Evolutionary conservation across 2,113 vertebrate species (phyloP), one percentile per base, ranked within the genome.

Genomic region (Alouatta palliata): DNA sequence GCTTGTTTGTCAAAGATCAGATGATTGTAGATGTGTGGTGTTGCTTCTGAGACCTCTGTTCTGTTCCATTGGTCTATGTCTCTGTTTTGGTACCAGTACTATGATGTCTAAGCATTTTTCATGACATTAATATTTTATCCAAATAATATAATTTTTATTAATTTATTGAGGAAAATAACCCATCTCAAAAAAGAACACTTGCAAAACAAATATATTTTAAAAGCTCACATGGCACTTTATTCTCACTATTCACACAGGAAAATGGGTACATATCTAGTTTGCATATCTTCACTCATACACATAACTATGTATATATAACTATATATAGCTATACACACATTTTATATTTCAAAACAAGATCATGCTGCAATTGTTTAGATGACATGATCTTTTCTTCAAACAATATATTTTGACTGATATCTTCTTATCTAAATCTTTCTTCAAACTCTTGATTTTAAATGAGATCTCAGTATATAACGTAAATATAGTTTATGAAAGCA

Each of bases 311-410:
- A 8, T n/a, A 58, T n/a, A 70, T 56, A 58, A 4, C 32, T 82
- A 37, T 27, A n/a, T 6, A 71, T 11, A 84, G 5, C 61, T 70
- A 64, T 21, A 58, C 3, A 52, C 8, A 40, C 2, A 66, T 32
- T 56, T 88, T 68, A 16, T 80, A 68, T 58, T 80, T 84, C 19
- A 89, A 30, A 94, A 87, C 40, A 0, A 83, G 19, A 80, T 66
- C 4, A 54, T 92, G 3, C 4, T 68, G 6, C 81, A 77, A 76
- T 40, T 17, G 68, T 4, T 75, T 94, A 52, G 20, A 25, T 81
- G 58, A 54, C 32, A 40, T 54, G 17, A 86, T 66, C 87, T 45
- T 94, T 94, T 94, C 23, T 92, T 47, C 37, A 76, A 94, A 61
- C 1, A 61, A 43, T 71, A 61, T 82, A 66, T 49, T 49, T 76